Conservation (phyloP, 2,888 invertebrate genomes). For the Ellobium chinense region DNA sequence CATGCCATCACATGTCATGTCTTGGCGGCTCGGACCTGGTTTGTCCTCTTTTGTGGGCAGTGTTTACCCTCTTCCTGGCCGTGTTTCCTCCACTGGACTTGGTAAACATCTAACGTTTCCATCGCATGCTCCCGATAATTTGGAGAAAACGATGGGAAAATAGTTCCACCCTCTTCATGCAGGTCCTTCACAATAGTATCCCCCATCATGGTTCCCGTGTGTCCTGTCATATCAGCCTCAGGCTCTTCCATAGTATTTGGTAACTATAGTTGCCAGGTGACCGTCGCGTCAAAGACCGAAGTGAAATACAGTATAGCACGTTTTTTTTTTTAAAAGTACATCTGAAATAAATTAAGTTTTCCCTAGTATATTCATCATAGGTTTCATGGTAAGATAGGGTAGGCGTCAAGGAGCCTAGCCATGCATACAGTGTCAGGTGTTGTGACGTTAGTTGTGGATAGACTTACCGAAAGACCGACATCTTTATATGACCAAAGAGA, state of each 20-base stretch:
- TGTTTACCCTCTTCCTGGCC: conserved; percentile 7
- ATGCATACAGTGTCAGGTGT: too few species aligned
- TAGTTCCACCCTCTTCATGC: background rate
- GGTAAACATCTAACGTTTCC: conserved; percentile 1
- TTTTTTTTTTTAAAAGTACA: too few species aligned
- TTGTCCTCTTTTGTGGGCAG: conserved; percentile 7
- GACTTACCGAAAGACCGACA: too few species aligned
- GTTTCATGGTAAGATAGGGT: too few species aligned
- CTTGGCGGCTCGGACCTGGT: background rate
- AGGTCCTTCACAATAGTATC: background rate
- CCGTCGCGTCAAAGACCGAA: too few species aligned
- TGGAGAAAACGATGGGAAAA: background rate
- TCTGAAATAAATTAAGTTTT: too few species aligned
- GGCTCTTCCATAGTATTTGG: background rate
- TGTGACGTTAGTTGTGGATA: too few species aligned
- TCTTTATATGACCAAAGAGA: too few species aligned
- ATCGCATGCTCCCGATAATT: background rate
- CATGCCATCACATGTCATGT: conserved; percentile 2
- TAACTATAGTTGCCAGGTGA: background rate
- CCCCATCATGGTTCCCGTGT: background rate
- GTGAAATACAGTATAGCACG: too few species aligned
- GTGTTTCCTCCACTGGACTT: background rate
- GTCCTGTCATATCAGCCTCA: background rate
- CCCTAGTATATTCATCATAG: too few species aligned
- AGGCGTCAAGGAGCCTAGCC: too few species aligned